Base-by-base conservation (phyloP, 2,888 invertebrate species). In the Tetrapedia diversipes region DNA sequence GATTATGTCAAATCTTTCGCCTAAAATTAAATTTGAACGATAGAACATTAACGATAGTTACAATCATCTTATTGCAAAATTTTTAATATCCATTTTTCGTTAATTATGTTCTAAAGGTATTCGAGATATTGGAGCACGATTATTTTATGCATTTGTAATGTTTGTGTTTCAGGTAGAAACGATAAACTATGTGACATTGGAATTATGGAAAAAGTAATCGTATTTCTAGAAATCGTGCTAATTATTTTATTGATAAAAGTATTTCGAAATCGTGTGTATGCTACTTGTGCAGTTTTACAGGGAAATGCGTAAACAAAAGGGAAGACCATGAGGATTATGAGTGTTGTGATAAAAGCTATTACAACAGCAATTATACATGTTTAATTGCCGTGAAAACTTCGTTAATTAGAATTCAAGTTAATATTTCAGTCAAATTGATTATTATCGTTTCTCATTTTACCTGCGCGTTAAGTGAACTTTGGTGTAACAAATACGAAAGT, bases 1-100 rank as follows among this genome's bases (percentile, higher is more conserved):
- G 1, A 94, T 92, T 2, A 94, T 92, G 79, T 95, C 95, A 92
- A 94, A 93, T 49, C 95, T 92, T 84, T 95, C 95, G 0, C 95
- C 95, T 92, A 93, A 70, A 92, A 92, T 72, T 8, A 43, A 71
- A 66, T 57, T 57, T 27, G 1, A 29, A 51, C 6, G 8, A 43
- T 37, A 24, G 24, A 29, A 16, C 4, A 47, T 16, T 3, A n/a
- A n/a, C n/a, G n/a, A n/a, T n/a, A n/a, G n/a, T n/a, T n/a, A n/a
- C n/a, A n/a, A n/a, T n/a, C n/a, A n/a, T n/a, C n/a, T n/a, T n/a
- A n/a, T n/a, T n/a, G n/a, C n/a, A n/a, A n/a, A n/a, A n/a, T n/a
- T n/a, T n/a, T n/a, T n/a, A n/a, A n/a, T n/a, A n/a, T n/a, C n/a
- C n/a, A n/a, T n/a, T n/a, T n/a, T n/a, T n/a, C n/a, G n/a, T n/a